Evolutionary conservation across 2,113 vertebrate species (phyloP), one percentile per base, ranked within the genome.

Genomic region (Buteo buteo): DNA sequence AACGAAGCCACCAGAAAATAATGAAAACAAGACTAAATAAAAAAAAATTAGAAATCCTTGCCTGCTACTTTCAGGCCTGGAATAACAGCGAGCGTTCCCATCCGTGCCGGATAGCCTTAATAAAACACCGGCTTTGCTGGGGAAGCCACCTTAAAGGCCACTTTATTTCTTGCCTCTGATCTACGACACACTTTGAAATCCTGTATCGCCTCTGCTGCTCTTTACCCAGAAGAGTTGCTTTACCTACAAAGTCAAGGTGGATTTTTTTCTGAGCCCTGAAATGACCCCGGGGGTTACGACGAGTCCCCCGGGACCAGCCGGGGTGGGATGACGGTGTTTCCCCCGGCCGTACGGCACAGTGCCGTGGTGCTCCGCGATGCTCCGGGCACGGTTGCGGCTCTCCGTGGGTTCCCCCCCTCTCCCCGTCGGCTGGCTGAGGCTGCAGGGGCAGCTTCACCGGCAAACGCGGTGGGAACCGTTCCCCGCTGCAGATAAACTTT

Each of bases 11-110:
- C 32, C 38, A 73, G 73, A 82, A 95, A 88, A 82, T 78, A 92
- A 92, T 44, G 61, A 96, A 94, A 97, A 93, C 77, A 94, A 94
- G 77, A 49, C 21, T 32, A 3, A 42, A 45, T 49, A 40, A 42
- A 64, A 49, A 69, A 16, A 3, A 24, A 65, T 38, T 38, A 55
- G 59, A 73, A 67, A 17, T 47, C 45, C 73, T 88, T 2, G 49
- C 28, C 55, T 91, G 86, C 67, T 89, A 22, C 64, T 91, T 87
- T 94, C 81, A 73, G 94, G 95, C 91, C 97, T 87, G 70, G 89
- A 86, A 91, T 62, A 90, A 36, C 29, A 40, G 42, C 0, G 1
- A 85, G 78, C 1, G 0, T 73, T 69, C 81, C 66, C 32, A 7
- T 34, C 72, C 6, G 0, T 16, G 8, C 65, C 1, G 24, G 82